Base-by-base conservation (phyloP, 2,888 invertebrate genomes). In the Phorcus lineatus region DNA sequence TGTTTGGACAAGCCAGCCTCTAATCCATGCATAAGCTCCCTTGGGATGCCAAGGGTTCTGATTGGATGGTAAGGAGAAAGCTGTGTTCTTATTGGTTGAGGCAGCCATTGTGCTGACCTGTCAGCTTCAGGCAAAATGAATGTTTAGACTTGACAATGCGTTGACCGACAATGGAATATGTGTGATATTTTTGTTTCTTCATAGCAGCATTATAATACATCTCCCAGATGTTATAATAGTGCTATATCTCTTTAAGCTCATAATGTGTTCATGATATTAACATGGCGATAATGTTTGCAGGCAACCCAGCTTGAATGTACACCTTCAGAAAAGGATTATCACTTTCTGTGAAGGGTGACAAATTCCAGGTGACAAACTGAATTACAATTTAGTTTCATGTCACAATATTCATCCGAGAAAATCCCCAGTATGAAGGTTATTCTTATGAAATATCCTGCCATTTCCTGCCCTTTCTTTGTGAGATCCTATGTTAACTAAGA, bases 11-110 rank as follows among this genome's bases (percentile, higher is more conserved):
- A 70, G 70, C 70, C 70, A 70, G 70, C 36, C 70, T 70, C 40
- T 70, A 70, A 70, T 70, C 70, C 40, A 22, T n/a, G n/a, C 70
- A 36, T 36, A 70, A 70, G 70, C 70, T 70, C 70, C 70, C 70
- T 70, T 7, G 70, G 70, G 70, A 70, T 70, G 70, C 70, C 9
- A 36, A 16, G 16, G 40, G 3, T 36, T 31, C 70, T 70, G 40
- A 70, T 70, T 70, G 70, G 70, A 16, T 70, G 13, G 17, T 11
- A 70, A 19, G 19, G 28, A 36, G 36, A 7, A 19, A n/a, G n/a
- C 70, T 31, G 67, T 11, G 17, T 67, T 28, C 67, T 70, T 36
- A 70, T 40, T 70, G 70, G 70, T 40, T 70, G n/a, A 40, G 31
- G 31, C n/a, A 24, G n/a, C 70, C 36, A 47, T 47, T 47, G 47